Base-by-base conservation (phyloP, 2,888 invertebrate species). In the Drymonia ruficornis region DNA sequence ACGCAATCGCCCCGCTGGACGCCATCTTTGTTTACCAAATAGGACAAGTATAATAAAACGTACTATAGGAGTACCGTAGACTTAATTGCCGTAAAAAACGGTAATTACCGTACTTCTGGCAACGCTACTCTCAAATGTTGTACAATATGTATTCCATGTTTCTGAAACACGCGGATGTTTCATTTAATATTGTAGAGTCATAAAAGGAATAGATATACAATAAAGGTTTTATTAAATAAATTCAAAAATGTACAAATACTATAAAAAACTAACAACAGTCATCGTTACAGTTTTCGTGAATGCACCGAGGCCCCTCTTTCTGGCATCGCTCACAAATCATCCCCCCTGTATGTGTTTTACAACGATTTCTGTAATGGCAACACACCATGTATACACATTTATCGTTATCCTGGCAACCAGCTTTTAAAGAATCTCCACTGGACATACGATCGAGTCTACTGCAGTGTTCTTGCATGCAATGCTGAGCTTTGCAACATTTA, bases 391-490 rank as follows among this genome's bases (percentile, higher is more conserved):
- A 78, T 1, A 76, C 65, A 49, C 80, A 81, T 51, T 83, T 80
- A 2, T 81, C 78, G 47, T 71, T 51, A 45, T 78, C 69, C 55
- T 74, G 74, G 64, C 78, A 78, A 6, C 77, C 74, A 4, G 62
- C 55, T 36, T 74, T 74, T 18, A 49, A 59, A 0, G 83, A 81
- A 70, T 90, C 90, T 0, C 90, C 90, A 49, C 84, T 80, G 0
- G 89, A 88, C 74, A 89, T 61, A 18, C 47, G 11, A 42, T 42
- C 42, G 16, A 19, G 18, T 42, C 18, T 42, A 8, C 18, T 19
- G 12, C 7, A 6, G 9, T 19, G 42, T 4, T 9, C 16, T 4
- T 11, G 19, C 74, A 89, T 60, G 16, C 47, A 74, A 52, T 70
- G 65, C 58, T 66, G 77, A 0, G 78, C 76, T 38, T 81, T 81